Conservation (phyloP, 2,888 invertebrate genomes). For the Quadroppia sp. region DNA sequence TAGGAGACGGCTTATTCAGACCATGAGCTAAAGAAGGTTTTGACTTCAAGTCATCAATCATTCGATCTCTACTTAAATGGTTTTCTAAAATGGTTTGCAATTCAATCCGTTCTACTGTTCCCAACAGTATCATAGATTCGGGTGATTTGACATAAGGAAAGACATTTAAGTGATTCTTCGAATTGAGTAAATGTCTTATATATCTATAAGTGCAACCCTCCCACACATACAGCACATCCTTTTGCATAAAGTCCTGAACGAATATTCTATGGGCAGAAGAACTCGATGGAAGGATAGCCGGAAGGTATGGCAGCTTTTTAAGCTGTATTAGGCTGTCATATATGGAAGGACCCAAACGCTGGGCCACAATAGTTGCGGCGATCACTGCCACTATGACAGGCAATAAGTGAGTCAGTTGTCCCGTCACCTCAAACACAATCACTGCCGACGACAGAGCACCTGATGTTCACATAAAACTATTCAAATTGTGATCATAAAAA, state of each 20-base stretch:
- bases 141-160: constrained; percentile 91
- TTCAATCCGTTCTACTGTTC: constrained; percentile 86
- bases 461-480: not conserved
- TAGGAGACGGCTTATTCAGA: constrained; percentile 18
- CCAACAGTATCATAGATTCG: constrained; percentile 77
- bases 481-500: not conserved
- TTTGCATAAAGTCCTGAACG: constrained; percentile 96
- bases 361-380: constrained; percentile 88
- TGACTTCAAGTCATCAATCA: constrained; percentile 55
- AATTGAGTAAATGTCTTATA: constrained; percentile 74
- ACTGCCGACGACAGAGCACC: constrained; percentile 91
- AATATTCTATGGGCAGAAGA: constrained; percentile 83
- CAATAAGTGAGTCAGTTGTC: constrained; percentile 92
- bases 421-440: constrained; percentile 97
- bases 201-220: constrained; percentile 74
- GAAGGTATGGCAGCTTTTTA: constrained; percentile 93
- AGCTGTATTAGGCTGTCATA: constrained; percentile 98
- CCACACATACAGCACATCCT: constrained; percentile 82
- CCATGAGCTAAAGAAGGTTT: constrained; percentile 22
- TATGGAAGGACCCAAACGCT: constrained; percentile 87
- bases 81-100: constrained; percentile 79
- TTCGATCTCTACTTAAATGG: constrained; percentile 73
- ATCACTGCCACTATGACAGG: constrained; percentile 95
- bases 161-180: constrained; percentile 68
- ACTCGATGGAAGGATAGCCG: constrained; percentile 73